Evolutionary conservation across 2,113 vertebrate species (phyloP).

Genomic region (Prunella fulvescens): DNA sequence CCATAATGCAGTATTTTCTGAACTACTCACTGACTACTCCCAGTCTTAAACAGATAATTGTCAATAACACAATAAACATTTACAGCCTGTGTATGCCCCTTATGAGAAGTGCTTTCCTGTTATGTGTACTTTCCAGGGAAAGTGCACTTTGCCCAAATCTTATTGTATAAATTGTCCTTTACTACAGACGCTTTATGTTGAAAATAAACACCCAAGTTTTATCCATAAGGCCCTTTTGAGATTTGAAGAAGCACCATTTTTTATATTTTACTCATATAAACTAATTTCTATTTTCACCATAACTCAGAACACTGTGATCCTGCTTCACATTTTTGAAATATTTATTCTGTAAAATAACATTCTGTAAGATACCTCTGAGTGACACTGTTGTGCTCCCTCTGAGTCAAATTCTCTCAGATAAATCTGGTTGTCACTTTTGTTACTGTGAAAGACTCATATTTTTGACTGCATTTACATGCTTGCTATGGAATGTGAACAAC

Average conservation of each 20-base stretch:
- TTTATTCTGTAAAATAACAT: background rate
- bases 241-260: background rate
- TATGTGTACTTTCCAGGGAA: conserved; percentile 9
- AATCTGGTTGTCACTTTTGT: conserved; percentile 1
- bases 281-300: background rate
- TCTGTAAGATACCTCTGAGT: background rate
- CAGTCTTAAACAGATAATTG: conserved; percentile 35
- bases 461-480: background rate
- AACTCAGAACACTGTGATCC: background rate
- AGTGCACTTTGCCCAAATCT: background rate
- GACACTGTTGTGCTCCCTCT: background rate
- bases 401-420: background rate
- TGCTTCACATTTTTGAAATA: background rate
- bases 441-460: background rate
- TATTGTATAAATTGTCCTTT: background rate
- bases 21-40: background rate
- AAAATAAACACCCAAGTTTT: background rate
- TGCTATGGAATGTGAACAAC: background rate
- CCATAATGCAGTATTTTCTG: background rate
- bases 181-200: background rate
- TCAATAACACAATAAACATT: conserved; percentile 30
- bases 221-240: background rate
- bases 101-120: background rate
- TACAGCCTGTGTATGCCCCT: background rate
- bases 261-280: background rate